A percentile compares a stretch with the other conserved stretches of the same genome.
These are phyloP conservation scores for Chaenogobius annularis DNA, from an alignment of 2,113 vertebrate species.

Conservation along the genomic window DNA sequence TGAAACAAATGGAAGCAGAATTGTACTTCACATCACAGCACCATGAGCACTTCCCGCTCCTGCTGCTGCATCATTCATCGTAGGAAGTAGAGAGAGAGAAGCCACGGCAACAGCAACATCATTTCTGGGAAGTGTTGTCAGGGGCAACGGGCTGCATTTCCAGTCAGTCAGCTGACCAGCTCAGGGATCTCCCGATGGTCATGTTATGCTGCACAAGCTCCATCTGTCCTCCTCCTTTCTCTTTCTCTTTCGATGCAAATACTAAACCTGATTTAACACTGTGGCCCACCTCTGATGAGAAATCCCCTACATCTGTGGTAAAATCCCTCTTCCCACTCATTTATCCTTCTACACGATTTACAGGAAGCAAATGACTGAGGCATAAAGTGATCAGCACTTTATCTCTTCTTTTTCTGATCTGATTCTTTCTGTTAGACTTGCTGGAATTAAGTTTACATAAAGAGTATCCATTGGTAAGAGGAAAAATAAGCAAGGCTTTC, in stretches of 20 bases:
- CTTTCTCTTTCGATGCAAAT: constrained; percentile 19
- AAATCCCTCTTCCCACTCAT: constrained; percentile 23
- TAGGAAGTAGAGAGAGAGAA: constrained; percentile 11
- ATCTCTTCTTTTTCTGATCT: too few species aligned
- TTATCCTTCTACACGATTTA: constrained; percentile 28
- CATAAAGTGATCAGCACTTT: neutral
- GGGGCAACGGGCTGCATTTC: constrained; percentile 55
- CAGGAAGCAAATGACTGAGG: too few species aligned
- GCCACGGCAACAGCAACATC: constrained; percentile 14
- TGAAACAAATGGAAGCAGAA: neutral
- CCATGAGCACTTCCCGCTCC: neutral
- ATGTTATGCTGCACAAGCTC: constrained; percentile 41
- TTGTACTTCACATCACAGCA: neutral
- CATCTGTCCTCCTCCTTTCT: constrained; percentile 8
- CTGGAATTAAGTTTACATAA: too few species aligned
- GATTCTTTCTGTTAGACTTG: too few species aligned
- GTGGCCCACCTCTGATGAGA: neutral
- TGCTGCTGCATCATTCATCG: constrained; percentile 6
- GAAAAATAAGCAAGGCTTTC: neutral
- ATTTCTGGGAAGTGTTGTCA: constrained; percentile 69
- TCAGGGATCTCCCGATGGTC: constrained; percentile 67
- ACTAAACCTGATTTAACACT: constrained; percentile 28
- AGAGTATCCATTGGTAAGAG: neutral
- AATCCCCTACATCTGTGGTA: constrained; percentile 14
- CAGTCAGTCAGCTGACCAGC: constrained; percentile 68